Evolutionary conservation across 1,140 invertebrate species (phyloP), one percentile per base, ranked within the genome.

Genomic region (Macrobrachium rosenbergii): DNA sequence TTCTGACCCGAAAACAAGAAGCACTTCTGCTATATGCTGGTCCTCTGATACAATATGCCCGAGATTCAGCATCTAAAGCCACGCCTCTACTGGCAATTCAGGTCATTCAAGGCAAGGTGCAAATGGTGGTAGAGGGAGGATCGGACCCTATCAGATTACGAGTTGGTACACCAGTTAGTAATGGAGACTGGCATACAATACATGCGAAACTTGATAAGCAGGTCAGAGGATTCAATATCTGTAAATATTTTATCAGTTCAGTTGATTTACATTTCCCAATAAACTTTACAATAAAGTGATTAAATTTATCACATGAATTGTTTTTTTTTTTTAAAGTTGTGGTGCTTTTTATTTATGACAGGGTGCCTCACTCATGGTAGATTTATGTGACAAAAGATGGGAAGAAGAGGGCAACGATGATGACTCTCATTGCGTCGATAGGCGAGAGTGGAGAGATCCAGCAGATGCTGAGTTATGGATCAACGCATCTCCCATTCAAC

Each of bases 11-110:
- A 60, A 12, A 28, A 10, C 63, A 60, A 58, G 37, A 85, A 6
- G 75, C 75, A 12, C 63, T 85, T 23, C n/a, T 85, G 45, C 45
- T 85, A 6, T 85, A 85, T 76, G 77, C 83, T 12, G 83, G 83
- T 14, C 83, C 83, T 28, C 83, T 85, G 5, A 37, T 62, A 10
- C n/a, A 75, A n/a, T n/a, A 23, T 28, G n/a, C 62, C 43, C 52
- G 37, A 37, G 60, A 78, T 10, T 23, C 75, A n/a, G 17, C 12
- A 16, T 37, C 64, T 28, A 45, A 45, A 12, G 75, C 75, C 43
- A 69, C 83, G 11, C 83, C 83, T 45, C 77, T 85, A 76, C 16
- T 85, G 37, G 83, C 83, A 19, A 37, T 85, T 19, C 83, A 85
- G 75, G 7, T 85, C 16, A n/a, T 67, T 17, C 62, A 52, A n/a